These are phyloP conservation scores for Acanthurus lineatus DNA, from an alignment of 2,797 vertebrate genomes.

Conservation along the genomic window DNA sequence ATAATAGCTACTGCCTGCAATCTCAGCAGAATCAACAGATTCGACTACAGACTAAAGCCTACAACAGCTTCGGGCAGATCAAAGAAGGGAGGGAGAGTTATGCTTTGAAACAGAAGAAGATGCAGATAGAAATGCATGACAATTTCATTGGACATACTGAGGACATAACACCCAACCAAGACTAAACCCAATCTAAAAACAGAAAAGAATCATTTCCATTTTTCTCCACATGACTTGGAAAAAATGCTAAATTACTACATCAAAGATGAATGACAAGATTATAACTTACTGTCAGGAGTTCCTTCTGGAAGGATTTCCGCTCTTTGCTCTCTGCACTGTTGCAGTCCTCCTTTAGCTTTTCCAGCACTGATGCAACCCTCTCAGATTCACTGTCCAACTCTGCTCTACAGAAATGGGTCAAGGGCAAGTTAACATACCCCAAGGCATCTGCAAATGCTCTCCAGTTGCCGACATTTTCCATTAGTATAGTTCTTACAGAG, in stretches of 20 bases:
- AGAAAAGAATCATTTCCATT: constrained; percentile 18
- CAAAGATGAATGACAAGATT: constrained; percentile 32
- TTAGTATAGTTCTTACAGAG: constrained; percentile 93
- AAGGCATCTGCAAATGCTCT: constrained; percentile 92
- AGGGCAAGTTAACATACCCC: constrained; percentile 90
- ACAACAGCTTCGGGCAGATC: constrained; percentile 38
- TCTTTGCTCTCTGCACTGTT: constrained; percentile 92
- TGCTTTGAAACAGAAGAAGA: constrained; percentile 8
- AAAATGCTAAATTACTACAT: constrained; percentile 38
- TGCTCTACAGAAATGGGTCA: constrained; percentile 91
- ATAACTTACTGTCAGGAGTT: constrained; percentile 92
- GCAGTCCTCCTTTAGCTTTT: constrained; percentile 97
- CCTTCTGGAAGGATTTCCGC: constrained; percentile 97
- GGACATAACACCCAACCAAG: constrained; percentile 7
- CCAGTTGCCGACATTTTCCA: constrained; percentile 98
- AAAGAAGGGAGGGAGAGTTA: constrained; percentile 18
- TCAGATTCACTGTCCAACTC: constrained; percentile 94
- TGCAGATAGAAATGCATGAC: constrained; percentile 16
- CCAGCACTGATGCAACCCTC: constrained; percentile 93
- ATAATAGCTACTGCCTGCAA: constrained; percentile 75
- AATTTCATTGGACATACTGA: constrained; percentile 16
- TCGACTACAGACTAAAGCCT: constrained; percentile 45
- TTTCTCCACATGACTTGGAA: background rate
- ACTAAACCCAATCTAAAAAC: constrained; percentile 19
- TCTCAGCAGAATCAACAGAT: constrained; percentile 60